Conservation (phyloP, 2,888 invertebrate genomes). For the Scrobipalpa costella region DNA sequence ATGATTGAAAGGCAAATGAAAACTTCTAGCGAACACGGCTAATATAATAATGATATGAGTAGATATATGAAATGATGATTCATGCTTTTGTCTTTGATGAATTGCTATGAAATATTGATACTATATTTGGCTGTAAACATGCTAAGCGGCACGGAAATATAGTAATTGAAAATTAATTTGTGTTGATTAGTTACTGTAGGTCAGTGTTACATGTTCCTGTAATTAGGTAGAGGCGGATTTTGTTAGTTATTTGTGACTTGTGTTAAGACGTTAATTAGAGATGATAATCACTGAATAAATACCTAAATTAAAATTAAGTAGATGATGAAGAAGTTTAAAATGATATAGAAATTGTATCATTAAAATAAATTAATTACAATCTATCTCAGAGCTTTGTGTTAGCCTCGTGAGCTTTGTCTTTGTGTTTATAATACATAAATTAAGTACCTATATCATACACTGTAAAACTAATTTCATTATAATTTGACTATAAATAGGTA, state of each 20-base stretch:
- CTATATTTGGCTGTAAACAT: neutral
- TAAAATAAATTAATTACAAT: slow-evolving; percentile 25
- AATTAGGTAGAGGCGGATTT: slow-evolving; percentile 15
- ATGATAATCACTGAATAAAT: slow-evolving; percentile 16
- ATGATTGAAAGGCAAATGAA: no score
- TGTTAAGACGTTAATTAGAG: neutral
- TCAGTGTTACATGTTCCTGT: slow-evolving; percentile 10
- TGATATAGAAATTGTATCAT: slow-evolving; percentile 12
- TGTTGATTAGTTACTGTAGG: slow-evolving; percentile 9
- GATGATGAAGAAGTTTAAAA: slow-evolving; percentile 9
- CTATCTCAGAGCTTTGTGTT: slow-evolving; percentile 37
- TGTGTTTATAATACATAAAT: slow-evolving; percentile 44
- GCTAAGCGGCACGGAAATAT: neutral
- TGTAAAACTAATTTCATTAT: slow-evolving; percentile 49
- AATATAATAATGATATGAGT: no score
- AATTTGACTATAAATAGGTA: slow-evolving; percentile 76
- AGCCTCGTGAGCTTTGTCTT: slow-evolving; percentile 77
- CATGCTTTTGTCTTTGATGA: neutral
- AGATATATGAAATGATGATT: no score
- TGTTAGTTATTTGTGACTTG: slow-evolving; percentile 13
- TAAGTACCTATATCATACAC: slow-evolving; percentile 59
- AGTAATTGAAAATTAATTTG: neutral
- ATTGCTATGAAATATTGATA: no score
- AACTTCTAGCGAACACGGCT: no score
- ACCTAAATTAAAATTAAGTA: slow-evolving; percentile 13